Base-by-base conservation (phyloP, 2,888 invertebrate genomes). In the Myopa testacea region DNA sequence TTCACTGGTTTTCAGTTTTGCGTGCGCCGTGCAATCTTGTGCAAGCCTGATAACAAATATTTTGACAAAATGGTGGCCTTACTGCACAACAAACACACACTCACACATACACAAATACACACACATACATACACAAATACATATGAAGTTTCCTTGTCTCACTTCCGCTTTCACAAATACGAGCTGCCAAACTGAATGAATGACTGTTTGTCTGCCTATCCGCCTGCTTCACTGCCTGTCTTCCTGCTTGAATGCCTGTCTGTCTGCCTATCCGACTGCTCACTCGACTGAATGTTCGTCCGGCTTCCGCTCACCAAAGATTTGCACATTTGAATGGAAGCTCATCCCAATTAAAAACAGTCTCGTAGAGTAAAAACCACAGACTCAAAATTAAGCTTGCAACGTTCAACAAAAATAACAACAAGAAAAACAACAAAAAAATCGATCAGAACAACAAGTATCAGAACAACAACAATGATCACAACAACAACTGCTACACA, bases 31-130 rank as follows among this genome's bases (percentile, higher is more conserved):
- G 80, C n/a, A n/a, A 73, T 78, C 78, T 78, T 81, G 81, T 80
- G 81, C 78, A 75, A 76, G 63, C 67, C 71, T 78, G 81, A 81
- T 81, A 81, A 77, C 78, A 81, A 81, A 79, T 80, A 80, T 80
- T 80, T 77, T 80, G 80, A 77, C 79, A 79, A 80, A 78, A 79
- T 80, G 79, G 78, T 80, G 70, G 71, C 45, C 45, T 45, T 45
- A 38, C 65, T 1, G 7, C 65, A 37, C 77, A 62, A 74, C 69
- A 69, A 26, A 55, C 70, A 79, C 75, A 76, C 63, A 19, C 62
- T 45, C 62, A 76, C 62, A 52, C 40, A n/a, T 37, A 76, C 69
- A 69, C 55, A 52, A 19, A 38, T n/a, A 67, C 38, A 40, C 73
- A 62, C 63, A 62, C 0, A 26, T 73, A 10, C 10, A n/a, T 5